These are phyloP conservation scores for Digitonthophagus gazella DNA, from an alignment of 2,888 invertebrate genomes.

Conservation along the genomic window DNA sequence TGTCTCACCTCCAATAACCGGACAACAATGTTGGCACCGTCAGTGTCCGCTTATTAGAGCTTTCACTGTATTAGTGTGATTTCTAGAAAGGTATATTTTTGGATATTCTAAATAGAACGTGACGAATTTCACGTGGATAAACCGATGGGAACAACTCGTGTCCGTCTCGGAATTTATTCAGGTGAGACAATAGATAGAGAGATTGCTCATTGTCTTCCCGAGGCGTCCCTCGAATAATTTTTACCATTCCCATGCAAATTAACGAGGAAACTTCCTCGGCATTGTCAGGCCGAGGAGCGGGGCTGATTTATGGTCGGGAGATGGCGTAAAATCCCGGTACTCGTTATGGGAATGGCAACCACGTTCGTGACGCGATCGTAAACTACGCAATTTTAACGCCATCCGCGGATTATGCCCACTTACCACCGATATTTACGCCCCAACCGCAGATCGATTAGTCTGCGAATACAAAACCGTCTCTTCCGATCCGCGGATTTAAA, in stretches of 20 bases:
- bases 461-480: neutral
- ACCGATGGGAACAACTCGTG: slow-evolving; percentile 10
- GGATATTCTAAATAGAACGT: neutral
- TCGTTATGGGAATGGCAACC: slow-evolving; percentile 13
- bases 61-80: too few species aligned
- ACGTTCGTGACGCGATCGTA: slow-evolving; percentile 5
- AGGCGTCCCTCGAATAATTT: slow-evolving; percentile 16
- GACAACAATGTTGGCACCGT: too few species aligned
- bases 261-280: slow-evolving; percentile 15
- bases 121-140: slow-evolving; percentile 9
- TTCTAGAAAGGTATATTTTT: too few species aligned
- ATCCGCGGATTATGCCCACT: slow-evolving; percentile 11
- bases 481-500: neutral
- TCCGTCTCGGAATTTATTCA: slow-evolving; percentile 10
- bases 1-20: too few species aligned
- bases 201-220: slow-evolving; percentile 15
- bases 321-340: slow-evolving; percentile 11
- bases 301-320: slow-evolving; percentile 8
- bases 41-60: too few species aligned
- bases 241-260: slow-evolving; percentile 15
- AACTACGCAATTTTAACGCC: slow-evolving; percentile 10
- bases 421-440: slow-evolving; percentile 15
- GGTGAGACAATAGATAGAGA: slow-evolving; percentile 12
- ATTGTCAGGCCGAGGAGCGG: slow-evolving; percentile 7
- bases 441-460: slow-evolving; percentile 5